These are phyloP conservation scores for Myopa tessellatipennis DNA, from an alignment of 2,888 invertebrate genomes.

Conservation along the genomic window DNA sequence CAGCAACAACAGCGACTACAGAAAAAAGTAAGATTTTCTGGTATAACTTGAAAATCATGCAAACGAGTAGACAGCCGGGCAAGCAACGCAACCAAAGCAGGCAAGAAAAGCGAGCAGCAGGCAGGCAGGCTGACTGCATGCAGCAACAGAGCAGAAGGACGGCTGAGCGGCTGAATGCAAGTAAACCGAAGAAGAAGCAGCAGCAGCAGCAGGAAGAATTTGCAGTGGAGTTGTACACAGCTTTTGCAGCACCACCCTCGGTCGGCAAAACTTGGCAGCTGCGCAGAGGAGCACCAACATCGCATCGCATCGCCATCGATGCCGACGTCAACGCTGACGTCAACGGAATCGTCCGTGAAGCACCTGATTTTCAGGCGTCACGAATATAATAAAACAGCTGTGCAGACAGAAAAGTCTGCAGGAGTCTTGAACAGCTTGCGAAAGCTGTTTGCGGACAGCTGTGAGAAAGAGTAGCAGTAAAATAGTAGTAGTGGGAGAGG, in stretches of 20 bases:
- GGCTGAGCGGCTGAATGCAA: neutral
- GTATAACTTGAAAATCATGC: conserved; percentile 38
- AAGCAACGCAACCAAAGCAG: neutral
- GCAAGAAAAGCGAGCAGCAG: neutral
- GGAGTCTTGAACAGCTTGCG: conserved; percentile 6
- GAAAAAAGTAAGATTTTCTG: conserved; percentile 36
- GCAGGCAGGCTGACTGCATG: neutral
- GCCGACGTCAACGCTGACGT: neutral
- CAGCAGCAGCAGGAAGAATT: neutral
- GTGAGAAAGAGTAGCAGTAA: neutral
- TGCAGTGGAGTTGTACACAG: conserved; percentile 23
- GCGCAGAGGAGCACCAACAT: conserved; percentile 9
- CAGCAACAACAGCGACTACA: conserved; percentile 18
- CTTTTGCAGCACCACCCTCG: conserved; percentile 12
- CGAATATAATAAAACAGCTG: conserved; percentile 36
- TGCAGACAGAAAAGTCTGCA: conserved; percentile 22
- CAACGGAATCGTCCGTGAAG: neutral
- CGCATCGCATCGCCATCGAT: neutral
- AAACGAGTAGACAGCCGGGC: conserved; percentile 7
- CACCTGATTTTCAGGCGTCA: conserved; percentile 38
- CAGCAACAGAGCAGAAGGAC: neutral
- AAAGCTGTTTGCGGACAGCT: conserved; percentile 4
- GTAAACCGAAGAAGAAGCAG: neutral
- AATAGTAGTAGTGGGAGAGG: neutral
- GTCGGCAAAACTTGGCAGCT: conserved; percentile 3